Evolutionary conservation across 2,797 vertebrate species (phyloP), one percentile per base, ranked within the genome.

Genomic region (Macrochelys suwanniensis): DNA sequence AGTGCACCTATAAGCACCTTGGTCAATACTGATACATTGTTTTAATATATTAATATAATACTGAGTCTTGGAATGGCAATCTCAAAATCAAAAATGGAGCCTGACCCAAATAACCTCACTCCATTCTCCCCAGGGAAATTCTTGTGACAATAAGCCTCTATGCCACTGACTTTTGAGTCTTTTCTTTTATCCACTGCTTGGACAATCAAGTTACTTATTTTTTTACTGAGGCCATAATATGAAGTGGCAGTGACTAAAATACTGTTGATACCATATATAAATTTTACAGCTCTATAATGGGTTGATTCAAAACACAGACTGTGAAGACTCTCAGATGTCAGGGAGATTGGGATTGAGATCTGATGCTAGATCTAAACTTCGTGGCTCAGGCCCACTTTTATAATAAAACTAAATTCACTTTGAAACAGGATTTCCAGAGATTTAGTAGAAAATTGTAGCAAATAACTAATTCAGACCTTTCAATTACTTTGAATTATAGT

Each of bases 221-320:
- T 54, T 28, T 82, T 83, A 3, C 26, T 88, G 9, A 71, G 5
- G 6, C 50, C 5, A 33, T 49, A 31, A 68, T 80, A 1, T 2
- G 19, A 82, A 85, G 11, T 59, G 1, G 1, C 49, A 15, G 3
- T 5, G 56, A 50, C 1, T 0, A 1, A 86, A 3, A 2, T 4
- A 47, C 8, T 49, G 11, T 0, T 0, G 86, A 82, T 90, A 65
- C 21, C 5, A 4, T 21, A 23, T 3, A 9, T 49, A 31, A 1
- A 2, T 25, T 82, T 53, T 78, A 49, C 37, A 81, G 2, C 51
- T 78, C 5, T 89, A 7, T 19, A 74, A 42, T 28, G 42, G 2
- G 17, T 65, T 65, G 56, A 85, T 84, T 76, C 57, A 37, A 9
- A 88, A 93, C 56, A n/a, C 1, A 71, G 78, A 82, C 59, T 13